Base-by-base conservation (phyloP, 2,888 invertebrate species). In the Clunio marinus region DNA sequence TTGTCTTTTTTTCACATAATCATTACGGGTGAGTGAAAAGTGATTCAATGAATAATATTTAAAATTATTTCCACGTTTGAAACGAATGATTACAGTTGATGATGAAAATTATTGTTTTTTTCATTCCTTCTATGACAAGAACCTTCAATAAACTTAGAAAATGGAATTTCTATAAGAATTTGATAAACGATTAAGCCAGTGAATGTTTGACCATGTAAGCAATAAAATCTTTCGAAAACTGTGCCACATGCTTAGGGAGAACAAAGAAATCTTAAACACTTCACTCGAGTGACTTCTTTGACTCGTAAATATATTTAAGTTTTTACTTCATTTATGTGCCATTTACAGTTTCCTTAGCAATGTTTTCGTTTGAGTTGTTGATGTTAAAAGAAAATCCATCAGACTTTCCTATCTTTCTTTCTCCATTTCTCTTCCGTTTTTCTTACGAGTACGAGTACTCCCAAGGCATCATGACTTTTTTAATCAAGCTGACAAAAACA, bases 401-500 rank as follows among this genome's bases (percentile, higher is more conserved):
- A 8, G 7, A 32, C 35, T 32, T 8, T 5, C 35, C 51, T 22
- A 51, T 22, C 51, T 51, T 17, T 51, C 8, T 51, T 17, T 17
- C 51, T 45, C 5, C 13, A 13, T 4, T 5, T 4, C 15, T 7
- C 45, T 7, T 45, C n/a, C 17, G 4, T 5, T 5, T 13, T 45
- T 4, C n/a, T 45, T 17, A 17, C 15, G 7, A 15, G n/a, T 8
- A 4, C 25, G 7, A 20, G 5, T 20, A 25, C 32, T 28, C 58
- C 15, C 13, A 58, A 27, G 58, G 10, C 58, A 35, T 60, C 37
- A 22, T 22, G 27, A 32, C 25, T 55, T 35, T 24, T 51, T 55
- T 66, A 66, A 66, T 66, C 55, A 66, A 66, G 20, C 51, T 66
- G 66, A 51, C 66, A 66, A 57, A 55, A 66, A 66, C 66, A 66